Percentiles rank a stretch among this genome's conserved stretches.
These are phyloP conservation scores for Murina feae DNA, from an alignment of 2,113 vertebrate genomes.

Conservation along the genomic window DNA sequence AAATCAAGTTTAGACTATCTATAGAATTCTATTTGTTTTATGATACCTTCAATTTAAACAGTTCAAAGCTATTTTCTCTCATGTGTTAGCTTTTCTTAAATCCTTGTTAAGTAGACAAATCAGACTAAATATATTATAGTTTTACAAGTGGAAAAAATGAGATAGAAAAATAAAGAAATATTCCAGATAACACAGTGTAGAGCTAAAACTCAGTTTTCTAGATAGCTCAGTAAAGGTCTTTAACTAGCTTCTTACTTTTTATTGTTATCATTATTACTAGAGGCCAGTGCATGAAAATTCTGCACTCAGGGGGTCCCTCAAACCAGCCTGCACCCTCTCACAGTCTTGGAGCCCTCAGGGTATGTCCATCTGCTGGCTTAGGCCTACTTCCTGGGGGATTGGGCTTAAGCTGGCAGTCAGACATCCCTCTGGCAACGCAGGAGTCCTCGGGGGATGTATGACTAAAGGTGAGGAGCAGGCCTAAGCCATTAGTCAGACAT, in stretches of 20 bases:
- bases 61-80: background rate
- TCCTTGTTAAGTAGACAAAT: background rate
- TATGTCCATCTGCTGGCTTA: too few species aligned
- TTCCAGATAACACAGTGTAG: background rate
- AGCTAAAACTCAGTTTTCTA: background rate
- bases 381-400: too few species aligned
- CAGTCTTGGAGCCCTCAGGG: too few species aligned
- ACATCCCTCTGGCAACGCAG: too few species aligned
- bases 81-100: constrained; percentile 45
- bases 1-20: background rate
- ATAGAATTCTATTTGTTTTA: constrained; percentile 4
- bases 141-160: background rate
- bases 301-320: too few species aligned
- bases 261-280: too few species aligned
- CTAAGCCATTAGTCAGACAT: too few species aligned
- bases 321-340: too few species aligned
- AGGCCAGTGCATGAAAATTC: too few species aligned
- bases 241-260: background rate
- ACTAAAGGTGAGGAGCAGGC: too few species aligned
- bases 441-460: too few species aligned
- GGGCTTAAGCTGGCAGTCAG: too few species aligned
- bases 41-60: constrained; percentile 14
- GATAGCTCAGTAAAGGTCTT: background rate
- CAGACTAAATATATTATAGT: background rate
- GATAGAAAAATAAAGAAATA: background rate